These are phyloP conservation scores for Lymantria dispar DNA, from an alignment of 2,888 invertebrate species.

Conservation along the genomic window DNA sequence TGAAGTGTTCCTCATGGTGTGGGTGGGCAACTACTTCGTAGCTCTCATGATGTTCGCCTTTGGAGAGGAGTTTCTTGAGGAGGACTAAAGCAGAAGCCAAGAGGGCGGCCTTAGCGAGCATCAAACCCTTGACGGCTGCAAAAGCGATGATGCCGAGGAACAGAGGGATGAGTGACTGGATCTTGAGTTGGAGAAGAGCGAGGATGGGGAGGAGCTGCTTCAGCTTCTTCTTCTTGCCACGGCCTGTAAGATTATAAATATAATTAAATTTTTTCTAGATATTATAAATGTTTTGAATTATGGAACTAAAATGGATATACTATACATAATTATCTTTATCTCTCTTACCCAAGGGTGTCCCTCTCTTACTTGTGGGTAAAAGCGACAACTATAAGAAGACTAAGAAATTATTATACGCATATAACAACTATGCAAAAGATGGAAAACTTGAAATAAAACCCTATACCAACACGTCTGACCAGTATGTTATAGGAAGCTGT, in stretches of 20 bases:
- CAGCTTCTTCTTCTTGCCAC: conserved; percentile 91
- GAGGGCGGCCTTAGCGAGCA: conserved; percentile 92
- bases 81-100: conserved; percentile 88
- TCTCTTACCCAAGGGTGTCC: too few species aligned
- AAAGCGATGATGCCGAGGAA: conserved; percentile 88
- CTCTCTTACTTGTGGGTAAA: too few species aligned
- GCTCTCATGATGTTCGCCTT: conserved; percentile 85
- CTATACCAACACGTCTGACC: too few species aligned
- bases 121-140: conserved; percentile 91
- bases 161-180: conserved; percentile 88
- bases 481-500: too few species aligned
- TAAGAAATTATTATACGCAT: too few species aligned
- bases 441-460: too few species aligned
- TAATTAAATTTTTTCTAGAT: not conserved
- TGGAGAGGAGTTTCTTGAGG: conserved; percentile 86
- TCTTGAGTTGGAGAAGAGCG: conserved; percentile 90
- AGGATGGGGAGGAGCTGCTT: conserved; percentile 89
- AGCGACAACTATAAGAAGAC: too few species aligned
- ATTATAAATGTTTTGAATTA: too few species aligned
- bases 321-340: too few species aligned
- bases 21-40: conserved; percentile 90
- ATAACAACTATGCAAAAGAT: too few species aligned
- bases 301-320: too few species aligned
- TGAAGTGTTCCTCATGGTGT: conserved; percentile 83
- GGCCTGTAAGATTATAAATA: conserved; percentile 74